Evolutionary conservation across 2,888 invertebrate genomes (phyloP).

Genomic region (Thecophora atra): DNA sequence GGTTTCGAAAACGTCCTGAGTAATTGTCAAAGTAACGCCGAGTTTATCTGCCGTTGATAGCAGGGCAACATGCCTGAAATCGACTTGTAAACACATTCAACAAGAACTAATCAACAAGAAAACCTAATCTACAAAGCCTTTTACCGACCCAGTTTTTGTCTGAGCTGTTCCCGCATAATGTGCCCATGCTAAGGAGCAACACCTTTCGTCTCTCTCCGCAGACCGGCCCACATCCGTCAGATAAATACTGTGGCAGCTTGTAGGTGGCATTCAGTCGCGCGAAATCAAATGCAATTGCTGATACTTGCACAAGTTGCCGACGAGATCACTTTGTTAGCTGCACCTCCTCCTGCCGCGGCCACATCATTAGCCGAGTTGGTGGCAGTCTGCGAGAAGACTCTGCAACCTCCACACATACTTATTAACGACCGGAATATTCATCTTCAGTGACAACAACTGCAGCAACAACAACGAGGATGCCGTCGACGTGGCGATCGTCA

Average conservation of each 20-base stretch:
- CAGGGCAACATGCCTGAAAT: slow-evolving; percentile 12
- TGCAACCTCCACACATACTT: slow-evolving; percentile 55
- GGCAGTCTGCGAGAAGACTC: neutral
- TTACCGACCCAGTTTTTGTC: slow-evolving; percentile 2
- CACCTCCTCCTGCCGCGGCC: slow-evolving; percentile 39
- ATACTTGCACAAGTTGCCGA: slow-evolving; percentile 41
- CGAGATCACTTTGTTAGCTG: slow-evolving; percentile 32
- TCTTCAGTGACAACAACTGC: slow-evolving; percentile 55
- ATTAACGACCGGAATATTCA: slow-evolving; percentile 62
- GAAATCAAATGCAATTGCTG: slow-evolving; percentile 59
- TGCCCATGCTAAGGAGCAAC: neutral
- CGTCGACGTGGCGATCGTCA: slow-evolving; percentile 47
- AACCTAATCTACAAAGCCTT: neutral
- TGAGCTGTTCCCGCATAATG: neutral
- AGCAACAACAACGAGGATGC: slow-evolving; percentile 40
- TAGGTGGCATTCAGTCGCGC: slow-evolving; percentile 50
- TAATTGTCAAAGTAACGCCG: slow-evolving; percentile 34
- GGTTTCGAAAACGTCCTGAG: slow-evolving; percentile 17
- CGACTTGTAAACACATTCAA: slow-evolving; percentile 21
- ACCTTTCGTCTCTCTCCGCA: neutral
- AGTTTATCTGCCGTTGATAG: slow-evolving; percentile 24
- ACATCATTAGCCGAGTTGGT: slow-evolving; percentile 46
- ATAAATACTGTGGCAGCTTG: neutral
- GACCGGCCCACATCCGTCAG: neutral
- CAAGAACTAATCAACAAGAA: neutral